Conservation (phyloP, 2,797 vertebrate genomes). For the Emydoidea blandingii region DNA sequence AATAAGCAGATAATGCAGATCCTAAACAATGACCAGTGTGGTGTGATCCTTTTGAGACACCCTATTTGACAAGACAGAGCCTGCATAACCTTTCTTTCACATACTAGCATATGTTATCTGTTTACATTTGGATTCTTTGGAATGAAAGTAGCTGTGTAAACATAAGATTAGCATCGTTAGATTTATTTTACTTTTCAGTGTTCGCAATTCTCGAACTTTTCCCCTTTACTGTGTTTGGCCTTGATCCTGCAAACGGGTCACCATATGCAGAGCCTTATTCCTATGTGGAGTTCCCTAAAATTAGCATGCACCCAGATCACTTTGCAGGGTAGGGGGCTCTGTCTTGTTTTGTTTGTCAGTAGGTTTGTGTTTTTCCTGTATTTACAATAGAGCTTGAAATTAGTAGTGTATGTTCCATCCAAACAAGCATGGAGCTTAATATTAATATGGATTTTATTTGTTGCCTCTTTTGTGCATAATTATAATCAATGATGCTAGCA, state of each 20-base stretch:
- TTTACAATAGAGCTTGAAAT: conserved; percentile 51
- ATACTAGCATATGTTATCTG: not conserved
- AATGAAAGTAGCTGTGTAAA: not conserved
- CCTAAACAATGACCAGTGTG: not conserved
- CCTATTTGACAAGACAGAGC: not conserved
- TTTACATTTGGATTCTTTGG: not conserved
- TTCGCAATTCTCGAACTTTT: not conserved
- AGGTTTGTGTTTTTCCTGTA: conserved; percentile 9
- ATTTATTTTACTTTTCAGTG: not conserved
- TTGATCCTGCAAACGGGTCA: not conserved
- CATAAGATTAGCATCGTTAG: not conserved
- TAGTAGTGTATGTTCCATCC: not conserved
- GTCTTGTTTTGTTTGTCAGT: conserved; percentile 17
- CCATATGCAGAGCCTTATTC: not conserved
- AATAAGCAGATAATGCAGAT: not conserved
- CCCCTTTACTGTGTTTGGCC: not conserved
- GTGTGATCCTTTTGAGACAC: not conserved
- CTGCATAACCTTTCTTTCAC: not conserved
- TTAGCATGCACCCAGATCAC: not conserved
- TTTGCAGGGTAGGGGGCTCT: not conserved
- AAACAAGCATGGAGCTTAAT: conserved; percentile 44
- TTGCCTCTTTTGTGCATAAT: conserved; percentile 50
- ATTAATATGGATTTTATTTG: conserved; percentile 62
- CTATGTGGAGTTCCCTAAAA: not conserved
- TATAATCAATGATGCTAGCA: conserved; percentile 11